These are phyloP conservation scores for Notodromas monacha DNA, from an alignment of 2,888 invertebrate species.

Conservation along the genomic window DNA sequence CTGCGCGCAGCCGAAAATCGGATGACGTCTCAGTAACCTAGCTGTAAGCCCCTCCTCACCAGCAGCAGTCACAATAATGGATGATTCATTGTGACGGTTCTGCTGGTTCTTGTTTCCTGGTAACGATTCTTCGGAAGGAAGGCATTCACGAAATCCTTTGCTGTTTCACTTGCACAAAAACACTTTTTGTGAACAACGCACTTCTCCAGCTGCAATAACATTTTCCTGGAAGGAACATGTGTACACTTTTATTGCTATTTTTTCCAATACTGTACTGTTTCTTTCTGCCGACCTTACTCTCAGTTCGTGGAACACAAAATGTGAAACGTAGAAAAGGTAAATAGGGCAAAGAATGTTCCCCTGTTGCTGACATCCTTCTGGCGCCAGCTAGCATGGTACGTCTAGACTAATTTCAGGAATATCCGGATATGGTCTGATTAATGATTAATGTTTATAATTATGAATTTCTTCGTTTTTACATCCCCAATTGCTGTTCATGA, in stretches of 20 bases:
- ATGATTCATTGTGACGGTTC: conserved; percentile 4
- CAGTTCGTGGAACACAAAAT: conserved; percentile 4
- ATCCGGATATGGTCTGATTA: conserved; percentile 2
- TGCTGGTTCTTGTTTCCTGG: conserved; percentile 4
- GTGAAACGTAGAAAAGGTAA: conserved; percentile 4
- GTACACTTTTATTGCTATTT: conserved; percentile 4
- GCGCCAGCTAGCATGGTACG: conserved; percentile 4
- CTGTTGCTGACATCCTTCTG: conserved; percentile 4
- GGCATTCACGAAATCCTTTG: conserved; percentile 4
- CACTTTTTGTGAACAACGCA: conserved; percentile 4
- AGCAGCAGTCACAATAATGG: conserved; percentile 4
- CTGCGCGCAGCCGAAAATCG: conserved; percentile 4
- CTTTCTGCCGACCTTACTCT: conserved; percentile 4
- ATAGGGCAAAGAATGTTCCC: conserved; percentile 4
- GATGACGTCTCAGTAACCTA: conserved; percentile 4
- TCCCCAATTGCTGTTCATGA: conserved; percentile 4
- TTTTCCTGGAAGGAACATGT: conserved; percentile 4
- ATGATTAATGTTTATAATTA: conserved; percentile 4
- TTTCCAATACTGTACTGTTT: conserved; percentile 4
- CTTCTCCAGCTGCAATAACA: conserved; percentile 4
- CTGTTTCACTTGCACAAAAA: conserved; percentile 4
- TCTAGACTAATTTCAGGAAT: conserved; percentile 4
- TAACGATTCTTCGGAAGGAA: conserved; percentile 4
- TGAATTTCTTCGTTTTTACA: conserved; percentile 4
- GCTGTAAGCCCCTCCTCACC: conserved; percentile 4